A percentile compares a stretch with the other conserved stretches of the same genome.
Conservation (phyloP, 2,113 vertebrate genomes). For the Prinia subflava region DNA sequence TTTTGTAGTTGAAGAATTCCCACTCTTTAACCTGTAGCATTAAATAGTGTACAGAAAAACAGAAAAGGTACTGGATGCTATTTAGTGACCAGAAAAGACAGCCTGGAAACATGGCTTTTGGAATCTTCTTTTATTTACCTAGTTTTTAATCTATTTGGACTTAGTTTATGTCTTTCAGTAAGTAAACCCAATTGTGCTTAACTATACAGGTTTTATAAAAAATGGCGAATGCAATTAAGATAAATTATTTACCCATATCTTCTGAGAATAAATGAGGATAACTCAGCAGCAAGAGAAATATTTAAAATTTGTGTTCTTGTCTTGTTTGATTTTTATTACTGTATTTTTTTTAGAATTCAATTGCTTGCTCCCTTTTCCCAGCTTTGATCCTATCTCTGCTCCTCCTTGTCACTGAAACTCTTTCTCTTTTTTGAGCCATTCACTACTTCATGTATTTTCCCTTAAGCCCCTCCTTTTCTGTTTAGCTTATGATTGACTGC, state of each 20-base stretch:
- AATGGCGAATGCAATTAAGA: neutral
- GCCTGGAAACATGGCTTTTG: neutral
- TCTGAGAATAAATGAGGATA: neutral
- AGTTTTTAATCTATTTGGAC: neutral
- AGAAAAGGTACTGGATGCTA: neutral
- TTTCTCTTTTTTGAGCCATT: neutral
- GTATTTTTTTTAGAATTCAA: slow-evolving; percentile 5
- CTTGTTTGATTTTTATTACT: neutral
- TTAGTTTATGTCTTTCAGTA: neutral
- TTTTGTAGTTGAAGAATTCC: neutral
- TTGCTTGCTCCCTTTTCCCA: neutral
- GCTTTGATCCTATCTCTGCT: neutral
- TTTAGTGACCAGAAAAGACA: neutral
- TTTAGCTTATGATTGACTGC: slow-evolving; percentile 34
- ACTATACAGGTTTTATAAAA: neutral
- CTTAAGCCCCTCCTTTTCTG: slow-evolving; percentile 53
- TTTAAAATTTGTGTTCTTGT: neutral
- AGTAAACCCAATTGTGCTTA: neutral
- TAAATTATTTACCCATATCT: neutral
- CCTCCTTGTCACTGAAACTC: neutral
- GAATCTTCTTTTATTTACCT: neutral
- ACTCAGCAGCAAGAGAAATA: neutral
- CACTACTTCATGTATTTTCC: slow-evolving; percentile 22
- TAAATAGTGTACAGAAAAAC: neutral
- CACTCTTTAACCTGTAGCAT: neutral